Conservation (phyloP, 2,113 vertebrate species). For the Catharus bicknelli region DNA sequence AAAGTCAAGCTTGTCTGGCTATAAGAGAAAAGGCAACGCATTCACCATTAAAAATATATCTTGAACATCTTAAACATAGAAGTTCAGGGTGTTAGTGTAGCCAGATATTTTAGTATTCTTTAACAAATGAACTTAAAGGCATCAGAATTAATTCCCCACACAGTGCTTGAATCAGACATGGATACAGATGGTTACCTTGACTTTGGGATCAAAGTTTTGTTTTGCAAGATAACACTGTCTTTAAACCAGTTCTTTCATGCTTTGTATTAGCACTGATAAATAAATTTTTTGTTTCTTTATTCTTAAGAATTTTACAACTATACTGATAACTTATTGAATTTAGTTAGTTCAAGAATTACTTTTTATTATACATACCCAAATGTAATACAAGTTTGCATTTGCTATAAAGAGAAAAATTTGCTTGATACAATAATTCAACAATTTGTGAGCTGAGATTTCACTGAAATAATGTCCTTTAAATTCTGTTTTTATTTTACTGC, state of each 20-base stretch:
- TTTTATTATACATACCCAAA: not conserved
- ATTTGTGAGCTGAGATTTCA: not conserved
- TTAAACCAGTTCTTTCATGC: constrained; percentile 25
- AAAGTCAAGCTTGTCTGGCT: not conserved
- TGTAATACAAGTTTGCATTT: not conserved
- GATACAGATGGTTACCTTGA: constrained; percentile 59
- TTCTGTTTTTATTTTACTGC: not conserved
- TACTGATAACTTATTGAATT: not conserved
- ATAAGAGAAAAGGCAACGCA: not conserved
- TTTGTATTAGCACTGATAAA: constrained; percentile 17
- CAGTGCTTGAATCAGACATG: constrained; percentile 16
- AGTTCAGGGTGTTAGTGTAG: not conserved
- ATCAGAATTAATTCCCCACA: constrained; percentile 29
- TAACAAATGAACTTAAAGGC: not conserved
- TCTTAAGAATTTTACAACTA: not conserved
- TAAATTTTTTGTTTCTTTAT: not conserved
- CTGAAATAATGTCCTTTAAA: not conserved
- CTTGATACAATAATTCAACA: not conserved
- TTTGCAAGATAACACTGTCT: constrained; percentile 51
- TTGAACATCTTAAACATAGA: not conserved
- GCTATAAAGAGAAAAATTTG: not conserved
- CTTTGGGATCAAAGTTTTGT: constrained; percentile 18
- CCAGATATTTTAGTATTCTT: not conserved
- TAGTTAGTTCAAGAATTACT: not conserved
- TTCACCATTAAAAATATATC: not conserved